Evolutionary conservation across 2,113 vertebrate genomes (phyloP), one percentile per base, ranked within the genome.

Genomic region (Merops nubicus): DNA sequence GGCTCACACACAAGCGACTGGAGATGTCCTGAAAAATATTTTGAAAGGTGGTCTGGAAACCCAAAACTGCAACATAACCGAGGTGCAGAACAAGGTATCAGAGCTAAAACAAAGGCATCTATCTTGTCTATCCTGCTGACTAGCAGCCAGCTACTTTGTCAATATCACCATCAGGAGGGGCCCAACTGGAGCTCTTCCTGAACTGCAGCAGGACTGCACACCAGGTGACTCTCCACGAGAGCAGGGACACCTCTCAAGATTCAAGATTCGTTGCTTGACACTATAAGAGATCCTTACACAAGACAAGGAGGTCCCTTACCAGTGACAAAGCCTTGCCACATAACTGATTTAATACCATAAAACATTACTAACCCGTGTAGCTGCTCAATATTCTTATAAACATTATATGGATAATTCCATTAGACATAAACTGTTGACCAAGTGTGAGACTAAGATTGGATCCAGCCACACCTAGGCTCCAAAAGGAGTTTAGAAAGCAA

Each of bases 291-390:
- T 56, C 26, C 9, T 54, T 22, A 74, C 21, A 2, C 22, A 36
- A 63, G 36, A 3, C 2, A 1, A 59, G 64, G 42, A 43, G 12
- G 56, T 57, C 8, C 10, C 12, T 64, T 64, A 78, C 7, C 15
- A 21, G 20, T 1, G 1, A 43, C 18, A 57, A 19, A 17, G 25
- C 22, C 48, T 36, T 0, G 1, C 21, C 57, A 25, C 5, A 2
- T 34, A 34, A 62, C 31, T 29, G 34, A 13, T 28, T 42, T 70
- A 42, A 28, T 36, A 36, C 5, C 15, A 25, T 63, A 34, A 56
- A 70, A 57, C 28, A 16, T 72, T 57, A 43, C 18, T 85, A 70
- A 64, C 29, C 26, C 33, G 43, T 72, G 26, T 57, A 77, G 5
- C 36, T 78, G 50, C 15, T 43, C 22, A 50, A 28, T 42, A 38